phyloP scores from a whole-genome alignment of 2,888 invertebrate genomes.

The Ypsolopha sequella region DNA sequence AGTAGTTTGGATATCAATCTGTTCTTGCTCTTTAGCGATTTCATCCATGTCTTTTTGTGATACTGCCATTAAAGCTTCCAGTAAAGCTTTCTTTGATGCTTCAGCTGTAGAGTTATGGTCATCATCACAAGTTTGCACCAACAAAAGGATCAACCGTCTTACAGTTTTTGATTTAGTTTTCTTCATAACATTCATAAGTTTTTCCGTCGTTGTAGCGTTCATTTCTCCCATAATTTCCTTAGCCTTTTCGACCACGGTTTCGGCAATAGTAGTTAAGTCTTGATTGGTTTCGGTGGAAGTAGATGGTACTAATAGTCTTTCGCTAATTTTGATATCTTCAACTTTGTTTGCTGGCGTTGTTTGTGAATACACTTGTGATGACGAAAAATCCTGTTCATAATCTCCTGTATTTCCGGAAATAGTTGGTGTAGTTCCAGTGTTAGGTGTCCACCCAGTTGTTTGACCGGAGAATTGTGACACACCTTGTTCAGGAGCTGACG shows the following conservation, averaged over 20 bases:
- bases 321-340: slow-evolving; percentile 35
- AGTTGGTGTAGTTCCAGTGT: slow-evolving; percentile 21
- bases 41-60: slow-evolving; percentile 69
- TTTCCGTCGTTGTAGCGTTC: slow-evolving; percentile 80
- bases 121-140: slow-evolving; percentile 84
- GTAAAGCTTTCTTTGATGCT: slow-evolving; percentile 75
- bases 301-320: slow-evolving; percentile 41
- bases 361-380: slow-evolving; percentile 35
- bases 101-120: slow-evolving; percentile 79
- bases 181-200: slow-evolving; percentile 84
- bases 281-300: slow-evolving; percentile 64
- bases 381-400: slow-evolving; percentile 40
- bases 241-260: slow-evolving; percentile 76
- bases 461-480: slow-evolving; percentile 29
- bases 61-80: slow-evolving; percentile 78
- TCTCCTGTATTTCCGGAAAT: slow-evolving; percentile 30
- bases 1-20: slow-evolving; percentile 27
- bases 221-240: slow-evolving; percentile 82
- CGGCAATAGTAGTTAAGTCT: slow-evolving; percentile 74
- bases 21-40: slow-evolving; percentile 49
- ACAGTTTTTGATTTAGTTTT: slow-evolving; percentile 84
- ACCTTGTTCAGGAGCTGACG: slow-evolving; percentile 19
- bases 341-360: slow-evolving; percentile 23
- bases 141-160: slow-evolving; percentile 77
- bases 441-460: slow-evolving; percentile 26